Percentiles rank a stretch among this genome's conserved stretches.
phyloP scores from a whole-genome alignment of 2,888 invertebrate species.

The Tromatobia lineatoria region DNA sequence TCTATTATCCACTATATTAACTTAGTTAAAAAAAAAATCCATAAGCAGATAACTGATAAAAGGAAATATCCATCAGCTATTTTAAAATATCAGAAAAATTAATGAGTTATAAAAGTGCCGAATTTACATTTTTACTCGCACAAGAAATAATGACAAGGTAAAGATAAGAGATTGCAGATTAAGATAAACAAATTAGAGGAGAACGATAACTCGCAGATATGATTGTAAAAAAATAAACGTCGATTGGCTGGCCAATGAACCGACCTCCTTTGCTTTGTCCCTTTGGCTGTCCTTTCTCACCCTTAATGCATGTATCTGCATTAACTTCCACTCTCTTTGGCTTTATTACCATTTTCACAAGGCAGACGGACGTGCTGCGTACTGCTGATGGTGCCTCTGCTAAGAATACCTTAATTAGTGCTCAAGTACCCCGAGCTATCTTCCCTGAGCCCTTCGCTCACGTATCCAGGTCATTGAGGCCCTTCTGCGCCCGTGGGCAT shows the following conservation, averaged over 20 bases:
- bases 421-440: slow-evolving; percentile 52
- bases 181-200: too few species aligned
- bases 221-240: background rate
- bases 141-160: too few species aligned
- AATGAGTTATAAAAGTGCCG: too few species aligned
- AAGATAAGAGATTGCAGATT: too few species aligned
- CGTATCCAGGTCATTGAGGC: slow-evolving; percentile 60
- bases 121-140: too few species aligned
- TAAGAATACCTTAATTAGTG: slow-evolving; percentile 62
- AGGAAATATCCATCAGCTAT: too few species aligned
- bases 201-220: background rate
- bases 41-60: too few species aligned
- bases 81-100: too few species aligned
- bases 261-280: slow-evolving; percentile 7
- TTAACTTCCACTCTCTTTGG: background rate
- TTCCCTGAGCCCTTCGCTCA: slow-evolving; percentile 49
- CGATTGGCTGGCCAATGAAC: background rate
- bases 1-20: too few species aligned
- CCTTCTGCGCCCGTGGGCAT: slow-evolving; percentile 11
- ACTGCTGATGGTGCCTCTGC: slow-evolving; percentile 13
- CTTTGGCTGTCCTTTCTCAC: slow-evolving; percentile 9
- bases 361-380: slow-evolving; percentile 10
- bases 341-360: slow-evolving; percentile 57
- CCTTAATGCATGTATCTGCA: background rate
- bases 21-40: too few species aligned